phyloP scores from a whole-genome alignment of 2,113 vertebrate species.

The Leucosticte australis region DNA sequence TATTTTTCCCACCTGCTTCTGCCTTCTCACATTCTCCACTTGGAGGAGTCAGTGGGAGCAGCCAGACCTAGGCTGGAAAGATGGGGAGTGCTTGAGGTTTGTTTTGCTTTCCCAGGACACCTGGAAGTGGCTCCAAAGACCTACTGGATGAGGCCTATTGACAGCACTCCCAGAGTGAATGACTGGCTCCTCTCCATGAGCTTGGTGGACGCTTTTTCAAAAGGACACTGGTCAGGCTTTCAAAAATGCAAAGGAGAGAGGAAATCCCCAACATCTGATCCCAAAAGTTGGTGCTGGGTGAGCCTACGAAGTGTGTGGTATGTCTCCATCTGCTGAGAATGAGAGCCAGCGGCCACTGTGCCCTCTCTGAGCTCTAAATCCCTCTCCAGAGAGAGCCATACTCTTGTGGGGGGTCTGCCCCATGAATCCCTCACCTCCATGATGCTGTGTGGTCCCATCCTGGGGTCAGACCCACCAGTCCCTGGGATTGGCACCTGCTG shows the following conservation, averaged over 20 bases:
- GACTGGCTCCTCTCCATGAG: background rate
- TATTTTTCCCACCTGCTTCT: slow-evolving; percentile 48
- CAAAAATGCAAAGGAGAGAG: background rate
- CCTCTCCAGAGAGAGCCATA: background rate
- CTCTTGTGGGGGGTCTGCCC: background rate
- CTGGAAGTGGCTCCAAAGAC: background rate
- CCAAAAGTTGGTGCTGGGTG: background rate
- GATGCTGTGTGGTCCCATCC: background rate
- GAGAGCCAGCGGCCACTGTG: background rate
- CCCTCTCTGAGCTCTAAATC: background rate
- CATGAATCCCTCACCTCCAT: background rate
- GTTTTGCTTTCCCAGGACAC: background rate
- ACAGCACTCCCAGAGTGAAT: rapidly evolving
- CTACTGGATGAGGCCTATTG: background rate
- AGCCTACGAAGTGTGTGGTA: slow-evolving; percentile 10
- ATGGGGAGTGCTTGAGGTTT: background rate
- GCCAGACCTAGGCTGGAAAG: background rate
- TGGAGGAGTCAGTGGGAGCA: background rate
- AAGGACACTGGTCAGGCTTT: background rate
- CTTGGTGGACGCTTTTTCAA: rapidly evolving
- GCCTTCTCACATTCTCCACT: background rate
- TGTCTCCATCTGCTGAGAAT: slow-evolving; percentile 49
- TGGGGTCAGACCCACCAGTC: background rate
- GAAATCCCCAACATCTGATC: background rate
- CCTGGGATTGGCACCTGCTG: background rate